Conservation (phyloP, 2,113 vertebrate genomes). For the Pithys albifrons region DNA sequence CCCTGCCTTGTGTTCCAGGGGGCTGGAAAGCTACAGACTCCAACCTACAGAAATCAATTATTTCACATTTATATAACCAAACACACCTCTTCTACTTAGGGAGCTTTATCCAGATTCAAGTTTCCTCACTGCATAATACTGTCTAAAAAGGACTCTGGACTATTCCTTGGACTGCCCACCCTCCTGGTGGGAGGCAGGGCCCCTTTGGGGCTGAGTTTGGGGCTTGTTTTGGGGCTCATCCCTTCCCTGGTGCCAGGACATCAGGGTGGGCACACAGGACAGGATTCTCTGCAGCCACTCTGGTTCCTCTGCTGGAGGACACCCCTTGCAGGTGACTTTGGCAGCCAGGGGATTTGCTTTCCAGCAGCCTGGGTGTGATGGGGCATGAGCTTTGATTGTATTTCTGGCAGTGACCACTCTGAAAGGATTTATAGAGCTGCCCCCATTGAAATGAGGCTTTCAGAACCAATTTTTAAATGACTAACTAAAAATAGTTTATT, state of each 20-base stretch:
- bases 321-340: background rate
- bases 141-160: background rate
- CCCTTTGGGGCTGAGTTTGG: background rate
- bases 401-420: background rate
- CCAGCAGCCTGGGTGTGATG: background rate
- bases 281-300: accelerated
- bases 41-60: background rate
- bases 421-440: background rate
- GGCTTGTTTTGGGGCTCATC: accelerated
- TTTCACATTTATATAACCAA: background rate
- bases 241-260: background rate
- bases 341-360: background rate
- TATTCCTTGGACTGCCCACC: background rate
- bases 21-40: background rate
- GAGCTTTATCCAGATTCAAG: background rate
- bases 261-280: background rate
- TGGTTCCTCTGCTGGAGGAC: background rate
- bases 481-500: background rate
- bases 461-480: background rate
- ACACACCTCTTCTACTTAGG: background rate
- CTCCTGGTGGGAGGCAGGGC: background rate
- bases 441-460: background rate
- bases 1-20: background rate
- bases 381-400: background rate
- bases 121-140: background rate